A percentile compares a stretch with the other conserved stretches of the same genome.
These are phyloP conservation scores for Drosophila micromelanica DNA, from an alignment of 1,140 invertebrate species.

Conservation along the genomic window DNA sequence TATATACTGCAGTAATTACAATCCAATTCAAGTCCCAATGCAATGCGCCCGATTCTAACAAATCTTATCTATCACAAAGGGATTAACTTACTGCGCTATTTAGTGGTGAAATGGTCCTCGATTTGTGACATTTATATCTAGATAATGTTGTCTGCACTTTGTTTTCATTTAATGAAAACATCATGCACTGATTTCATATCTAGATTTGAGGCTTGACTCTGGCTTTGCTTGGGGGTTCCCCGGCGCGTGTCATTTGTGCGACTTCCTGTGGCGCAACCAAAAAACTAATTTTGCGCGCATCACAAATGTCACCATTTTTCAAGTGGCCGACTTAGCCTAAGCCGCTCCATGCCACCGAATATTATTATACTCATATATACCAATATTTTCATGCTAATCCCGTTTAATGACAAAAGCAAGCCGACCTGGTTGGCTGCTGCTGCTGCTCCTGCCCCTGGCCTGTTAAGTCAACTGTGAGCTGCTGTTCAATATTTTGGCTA, in stretches of 20 bases:
- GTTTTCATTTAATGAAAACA: slow-evolving; percentile 68
- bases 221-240: neutral
- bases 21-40: slow-evolving; percentile 72
- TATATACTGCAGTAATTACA: slow-evolving; percentile 71
- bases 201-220: slow-evolving; percentile 64
- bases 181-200: slow-evolving; percentile 45
- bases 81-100: slow-evolving; percentile 65
- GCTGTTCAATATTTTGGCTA: slow-evolving; percentile 77
- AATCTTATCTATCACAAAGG: slow-evolving; percentile 69
- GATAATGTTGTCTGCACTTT: slow-evolving; percentile 50
- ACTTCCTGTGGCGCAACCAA: slow-evolving; percentile 57
- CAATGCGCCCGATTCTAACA: slow-evolving; percentile 38
- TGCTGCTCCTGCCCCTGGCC: slow-evolving; percentile 10
- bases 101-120: slow-evolving; percentile 65
- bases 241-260: slow-evolving; percentile 66
- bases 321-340: slow-evolving; percentile 50
- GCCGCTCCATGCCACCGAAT: slow-evolving; percentile 45
- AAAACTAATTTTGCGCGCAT: slow-evolving; percentile 58
- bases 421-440: slow-evolving; percentile 27
- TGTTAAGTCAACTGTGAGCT: slow-evolving; percentile 48
- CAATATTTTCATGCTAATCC: slow-evolving; percentile 62
- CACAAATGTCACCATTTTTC: slow-evolving; percentile 76
- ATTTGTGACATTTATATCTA: slow-evolving; percentile 55
- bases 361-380: slow-evolving; percentile 29
- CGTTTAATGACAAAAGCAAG: slow-evolving; percentile 66